phyloP scores from a whole-genome alignment of 2,113 vertebrate genomes.

The Sphyrna mokarran region DNA sequence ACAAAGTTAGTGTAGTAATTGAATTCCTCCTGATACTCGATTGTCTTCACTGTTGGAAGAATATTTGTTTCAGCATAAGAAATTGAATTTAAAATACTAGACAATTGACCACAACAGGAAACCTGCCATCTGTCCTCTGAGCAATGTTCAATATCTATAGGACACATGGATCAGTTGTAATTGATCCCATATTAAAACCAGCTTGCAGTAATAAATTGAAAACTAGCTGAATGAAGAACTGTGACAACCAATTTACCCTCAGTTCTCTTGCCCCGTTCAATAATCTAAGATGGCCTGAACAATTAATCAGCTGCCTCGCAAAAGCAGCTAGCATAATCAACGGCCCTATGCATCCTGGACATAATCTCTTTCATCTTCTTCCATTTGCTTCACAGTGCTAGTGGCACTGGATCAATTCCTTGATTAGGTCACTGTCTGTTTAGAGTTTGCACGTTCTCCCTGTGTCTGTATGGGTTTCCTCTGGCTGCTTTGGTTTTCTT shows the following conservation, averaged over 20 bases:
- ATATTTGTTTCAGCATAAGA: background rate
- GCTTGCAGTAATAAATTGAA: background rate
- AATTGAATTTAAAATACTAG: background rate
- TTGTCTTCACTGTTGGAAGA: background rate
- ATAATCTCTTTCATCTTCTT: too few species aligned
- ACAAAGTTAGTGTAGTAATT: background rate
- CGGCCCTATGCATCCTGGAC: too few species aligned
- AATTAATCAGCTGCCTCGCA: background rate
- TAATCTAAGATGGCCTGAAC: background rate
- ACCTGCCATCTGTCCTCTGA: background rate
- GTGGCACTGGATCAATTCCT: too few species aligned
- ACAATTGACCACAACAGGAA: background rate
- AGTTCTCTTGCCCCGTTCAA: background rate
- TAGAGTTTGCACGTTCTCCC: too few species aligned
- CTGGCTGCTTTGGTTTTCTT: too few species aligned
- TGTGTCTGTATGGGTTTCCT: too few species aligned
- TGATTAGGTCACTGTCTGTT: too few species aligned
- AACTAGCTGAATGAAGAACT: background rate
- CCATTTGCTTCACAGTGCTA: too few species aligned
- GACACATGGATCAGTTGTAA: background rate
- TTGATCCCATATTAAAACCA: background rate
- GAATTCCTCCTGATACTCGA: background rate
- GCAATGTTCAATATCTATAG: background rate
- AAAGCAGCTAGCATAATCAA: too few species aligned
- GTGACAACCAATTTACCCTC: background rate